Evolutionary conservation across 2,113 vertebrate species (phyloP).

Genomic region (Cariama cristata): DNA sequence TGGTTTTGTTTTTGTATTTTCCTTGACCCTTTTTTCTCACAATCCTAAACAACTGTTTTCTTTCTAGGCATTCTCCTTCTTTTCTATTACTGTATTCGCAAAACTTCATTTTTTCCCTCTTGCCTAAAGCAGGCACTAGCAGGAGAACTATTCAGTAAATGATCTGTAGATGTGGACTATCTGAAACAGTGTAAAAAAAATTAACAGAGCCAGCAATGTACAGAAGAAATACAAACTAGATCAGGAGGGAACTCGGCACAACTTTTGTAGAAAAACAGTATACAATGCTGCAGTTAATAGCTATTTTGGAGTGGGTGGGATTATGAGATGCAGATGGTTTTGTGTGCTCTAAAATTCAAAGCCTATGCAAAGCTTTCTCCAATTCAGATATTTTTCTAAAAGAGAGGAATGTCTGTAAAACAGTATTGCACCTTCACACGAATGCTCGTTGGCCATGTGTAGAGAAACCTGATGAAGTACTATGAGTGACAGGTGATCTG

Average conservation of each 20-base stretch:
- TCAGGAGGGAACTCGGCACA: neutral
- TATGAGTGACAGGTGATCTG: neutral
- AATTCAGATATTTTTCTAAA: neutral
- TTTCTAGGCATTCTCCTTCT: neutral
- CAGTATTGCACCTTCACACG: neutral
- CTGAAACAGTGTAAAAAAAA: neutral
- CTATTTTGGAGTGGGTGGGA: neutral
- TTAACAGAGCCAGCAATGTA: neutral
- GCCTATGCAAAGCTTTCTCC: neutral
- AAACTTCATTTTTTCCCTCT: neutral
- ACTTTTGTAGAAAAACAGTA: neutral
- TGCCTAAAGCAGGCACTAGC: neutral
- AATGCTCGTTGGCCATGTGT: neutral
- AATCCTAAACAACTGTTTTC: neutral
- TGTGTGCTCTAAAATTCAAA: neutral
- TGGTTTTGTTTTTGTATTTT: neutral
- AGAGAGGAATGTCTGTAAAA: neutral
- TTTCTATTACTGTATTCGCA: neutral
- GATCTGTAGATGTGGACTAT: neutral
- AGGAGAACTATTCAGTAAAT: neutral
- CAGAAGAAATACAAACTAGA: neutral
- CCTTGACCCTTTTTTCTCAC: neutral
- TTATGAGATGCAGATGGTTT: neutral
- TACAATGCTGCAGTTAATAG: neutral
- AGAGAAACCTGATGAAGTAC: neutral